Percentiles rank a stretch among this genome's conserved stretches.
These are phyloP conservation scores for Mixornis gularis DNA, from an alignment of 2,113 vertebrate species.

Conservation along the genomic window DNA sequence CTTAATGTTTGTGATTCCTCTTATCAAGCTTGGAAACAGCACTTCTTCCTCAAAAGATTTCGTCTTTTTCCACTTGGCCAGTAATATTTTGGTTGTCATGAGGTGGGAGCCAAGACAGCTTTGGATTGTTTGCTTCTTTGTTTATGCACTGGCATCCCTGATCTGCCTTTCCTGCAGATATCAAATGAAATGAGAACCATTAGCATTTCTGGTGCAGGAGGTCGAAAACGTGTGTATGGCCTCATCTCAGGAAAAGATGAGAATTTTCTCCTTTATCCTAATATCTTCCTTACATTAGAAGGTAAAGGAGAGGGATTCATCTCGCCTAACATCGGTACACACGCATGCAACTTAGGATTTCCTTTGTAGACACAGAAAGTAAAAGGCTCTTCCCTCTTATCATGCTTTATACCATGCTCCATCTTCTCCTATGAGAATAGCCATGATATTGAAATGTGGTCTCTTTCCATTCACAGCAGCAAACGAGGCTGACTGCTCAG, in stretches of 20 bases:
- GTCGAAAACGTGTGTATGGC: background rate
- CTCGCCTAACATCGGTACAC: background rate
- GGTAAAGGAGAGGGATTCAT: background rate
- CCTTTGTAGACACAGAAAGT: background rate
- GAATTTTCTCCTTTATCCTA: background rate
- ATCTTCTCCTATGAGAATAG: background rate
- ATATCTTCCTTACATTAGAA: background rate
- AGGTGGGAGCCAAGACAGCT: background rate
- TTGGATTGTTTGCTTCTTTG: background rate
- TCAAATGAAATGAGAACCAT: background rate
- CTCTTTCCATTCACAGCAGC: background rate
- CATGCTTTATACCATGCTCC: background rate
- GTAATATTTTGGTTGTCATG: background rate
- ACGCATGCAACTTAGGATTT: background rate
- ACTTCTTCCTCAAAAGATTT: conserved; percentile 15
- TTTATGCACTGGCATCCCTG: background rate
- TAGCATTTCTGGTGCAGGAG: background rate
- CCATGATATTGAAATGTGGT: background rate
- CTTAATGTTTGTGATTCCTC: conserved; percentile 1
- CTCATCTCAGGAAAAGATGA: background rate
- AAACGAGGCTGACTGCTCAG: background rate
- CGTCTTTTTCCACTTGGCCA: conserved; percentile 12
- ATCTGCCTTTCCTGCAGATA: background rate
- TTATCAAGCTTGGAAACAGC: background rate
- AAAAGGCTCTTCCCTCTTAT: background rate